phyloP scores from a whole-genome alignment of 1,140 invertebrate species.

The Sminthurinus signatus region DNA sequence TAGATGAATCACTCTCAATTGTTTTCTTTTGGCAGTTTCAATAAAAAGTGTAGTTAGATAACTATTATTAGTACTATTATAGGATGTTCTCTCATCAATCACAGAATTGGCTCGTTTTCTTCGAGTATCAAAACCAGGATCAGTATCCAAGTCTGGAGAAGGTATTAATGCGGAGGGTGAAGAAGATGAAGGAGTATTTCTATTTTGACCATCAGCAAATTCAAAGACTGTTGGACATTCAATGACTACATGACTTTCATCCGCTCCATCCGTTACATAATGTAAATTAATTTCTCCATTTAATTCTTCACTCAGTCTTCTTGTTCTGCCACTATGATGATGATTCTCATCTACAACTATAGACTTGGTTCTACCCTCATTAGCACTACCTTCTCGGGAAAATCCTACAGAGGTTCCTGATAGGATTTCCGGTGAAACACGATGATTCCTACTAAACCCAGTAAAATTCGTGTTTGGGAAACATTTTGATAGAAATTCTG shows the following conservation, averaged over 20 bases:
- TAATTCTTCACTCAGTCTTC: neutral
- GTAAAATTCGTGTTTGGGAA: neutral
- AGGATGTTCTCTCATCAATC: neutral
- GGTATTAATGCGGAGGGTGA: neutral
- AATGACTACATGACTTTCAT: neutral
- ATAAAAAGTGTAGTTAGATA: conserved; percentile 25
- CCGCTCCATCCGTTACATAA: conserved; percentile 12
- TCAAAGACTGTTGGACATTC: conserved; percentile 1
- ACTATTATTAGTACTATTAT: conserved; percentile 11
- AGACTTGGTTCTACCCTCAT: neutral
- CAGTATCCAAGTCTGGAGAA: neutral
- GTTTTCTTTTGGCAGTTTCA: conserved; percentile 30
- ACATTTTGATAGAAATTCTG: conserved; percentile 2
- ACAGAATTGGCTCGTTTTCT: neutral
- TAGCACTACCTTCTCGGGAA: neutral
- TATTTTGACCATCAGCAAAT: neutral
- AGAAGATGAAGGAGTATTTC: neutral
- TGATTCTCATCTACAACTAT: neutral
- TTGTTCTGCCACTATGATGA: neutral
- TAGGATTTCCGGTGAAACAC: conserved; percentile 2
- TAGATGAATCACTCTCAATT: conserved; percentile 33
- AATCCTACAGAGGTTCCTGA: neutral
- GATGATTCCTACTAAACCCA: conserved; percentile 9
- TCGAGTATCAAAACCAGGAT: neutral
- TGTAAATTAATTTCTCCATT: conserved; percentile 26